Evolutionary conservation across 92 coral and sea anemone genomes (phyloP).

Genomic region (Epizoanthus rinbou): DNA sequence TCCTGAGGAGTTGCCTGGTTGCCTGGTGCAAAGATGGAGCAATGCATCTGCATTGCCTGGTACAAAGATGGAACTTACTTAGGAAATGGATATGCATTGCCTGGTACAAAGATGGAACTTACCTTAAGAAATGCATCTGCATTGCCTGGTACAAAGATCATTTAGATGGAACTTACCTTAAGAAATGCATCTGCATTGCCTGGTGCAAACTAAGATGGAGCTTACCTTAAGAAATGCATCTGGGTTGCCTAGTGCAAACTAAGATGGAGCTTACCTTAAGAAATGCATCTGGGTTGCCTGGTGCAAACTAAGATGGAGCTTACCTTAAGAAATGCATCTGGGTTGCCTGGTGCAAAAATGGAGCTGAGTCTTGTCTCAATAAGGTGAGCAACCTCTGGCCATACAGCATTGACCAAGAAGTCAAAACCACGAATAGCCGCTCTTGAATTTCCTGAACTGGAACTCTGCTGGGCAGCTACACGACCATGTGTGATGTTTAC

Average conservation of each 20-base stretch:
- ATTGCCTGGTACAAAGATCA: too few relatives aligned
- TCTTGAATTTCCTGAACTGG: conserved; percentile 68
- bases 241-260: too few relatives aligned
- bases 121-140: too few relatives aligned
- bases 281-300: not conserved
- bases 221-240: conserved; percentile 58
- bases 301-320: not conserved
- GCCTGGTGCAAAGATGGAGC: too few relatives aligned
- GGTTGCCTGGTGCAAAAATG: conserved; percentile 98
- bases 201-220: too few relatives aligned
- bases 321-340: conserved; percentile 96
- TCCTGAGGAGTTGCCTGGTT: too few relatives aligned
- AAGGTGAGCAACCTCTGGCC: conserved; percentile 91
- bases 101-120: too few relatives aligned
- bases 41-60: too few relatives aligned
- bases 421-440: conserved; percentile 93
- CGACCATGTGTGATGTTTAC: conserved; percentile 89
- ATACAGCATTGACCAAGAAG: conserved; percentile 92
- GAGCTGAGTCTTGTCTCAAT: conserved; percentile 82
- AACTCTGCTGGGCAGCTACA: conserved; percentile 67
- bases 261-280: conserved; percentile 59
- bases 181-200: too few relatives aligned
- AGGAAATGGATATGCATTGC: too few relatives aligned
- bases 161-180: not conserved
- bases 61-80: too few relatives aligned